Conservation (phyloP, 2,113 vertebrate species). For the Lutjanus erythropterus region DNA sequence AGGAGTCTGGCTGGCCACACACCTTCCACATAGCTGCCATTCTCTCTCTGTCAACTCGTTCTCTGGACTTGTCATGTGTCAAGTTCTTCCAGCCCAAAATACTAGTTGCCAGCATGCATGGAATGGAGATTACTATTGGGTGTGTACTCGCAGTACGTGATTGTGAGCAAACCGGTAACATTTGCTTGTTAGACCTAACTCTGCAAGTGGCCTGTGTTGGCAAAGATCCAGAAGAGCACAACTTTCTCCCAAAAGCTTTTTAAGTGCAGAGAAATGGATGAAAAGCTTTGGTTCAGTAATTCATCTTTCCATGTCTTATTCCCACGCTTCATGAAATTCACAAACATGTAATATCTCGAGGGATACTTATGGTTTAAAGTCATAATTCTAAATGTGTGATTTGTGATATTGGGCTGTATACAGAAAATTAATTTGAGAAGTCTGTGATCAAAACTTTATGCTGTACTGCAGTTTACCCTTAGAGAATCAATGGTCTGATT, state of each 20-base stretch:
- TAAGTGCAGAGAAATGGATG: not conserved
- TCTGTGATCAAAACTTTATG: no score
- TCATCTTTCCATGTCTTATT: not conserved
- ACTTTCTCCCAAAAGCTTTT: not conserved
- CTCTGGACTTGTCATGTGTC: not conserved
- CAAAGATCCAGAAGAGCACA: not conserved
- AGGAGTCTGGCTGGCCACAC: not conserved
- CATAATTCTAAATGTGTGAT: not conserved
- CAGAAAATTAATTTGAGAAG: no score
- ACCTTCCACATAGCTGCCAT: slow-evolving; percentile 5
- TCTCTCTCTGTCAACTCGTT: not conserved
- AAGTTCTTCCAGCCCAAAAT: not conserved
- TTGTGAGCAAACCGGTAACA: no score
- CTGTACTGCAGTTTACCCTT: no score
- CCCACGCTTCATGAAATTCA: not conserved
- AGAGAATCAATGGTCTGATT: no score
- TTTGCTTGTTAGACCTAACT: not conserved
- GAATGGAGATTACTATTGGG: not conserved
- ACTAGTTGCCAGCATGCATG: not conserved
- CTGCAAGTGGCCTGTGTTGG: not conserved
- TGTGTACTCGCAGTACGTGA: not conserved
- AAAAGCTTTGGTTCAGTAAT: not conserved
- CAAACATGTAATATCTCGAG: not conserved
- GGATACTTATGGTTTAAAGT: not conserved
- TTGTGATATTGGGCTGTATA: no score